Conservation (phyloP, 2,888 invertebrate genomes). For the Halocaridina rubra region DNA sequence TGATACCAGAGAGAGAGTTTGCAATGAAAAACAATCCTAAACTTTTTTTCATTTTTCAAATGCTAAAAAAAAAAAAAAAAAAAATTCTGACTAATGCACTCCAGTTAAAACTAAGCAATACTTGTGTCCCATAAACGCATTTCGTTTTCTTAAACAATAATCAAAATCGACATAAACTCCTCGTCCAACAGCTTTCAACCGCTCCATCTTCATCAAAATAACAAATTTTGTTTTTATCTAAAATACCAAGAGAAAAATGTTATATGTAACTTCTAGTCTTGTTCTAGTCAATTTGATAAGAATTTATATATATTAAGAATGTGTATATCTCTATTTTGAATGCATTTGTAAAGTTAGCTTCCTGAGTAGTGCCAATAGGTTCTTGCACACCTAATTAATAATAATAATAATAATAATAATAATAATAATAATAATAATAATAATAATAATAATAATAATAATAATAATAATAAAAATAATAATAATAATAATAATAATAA, state of each 20-base stretch:
- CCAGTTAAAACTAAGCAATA: neutral
- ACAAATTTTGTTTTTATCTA: neutral
- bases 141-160: neutral
- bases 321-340: slow-evolving; percentile 32
- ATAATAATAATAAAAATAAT: no score
- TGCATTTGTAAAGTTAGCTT: slow-evolving; percentile 40
- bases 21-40: no score
- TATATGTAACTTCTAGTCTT: slow-evolving; percentile 31
- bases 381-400: neutral
- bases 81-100: neutral
- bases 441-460: no score
- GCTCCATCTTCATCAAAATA: no score
- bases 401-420: neutral
- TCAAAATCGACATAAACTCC: no score
- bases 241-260: neutral
- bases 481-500: no score
- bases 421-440: neutral
- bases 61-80: no score
- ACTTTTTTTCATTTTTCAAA: no score
- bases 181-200: no score
- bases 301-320: slow-evolving; percentile 27
- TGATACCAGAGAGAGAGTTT: no score
- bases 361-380: slow-evolving; percentile 44
- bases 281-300: slow-evolving; percentile 51
- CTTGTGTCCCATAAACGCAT: neutral